These are phyloP conservation scores for Pristionchus mayeri DNA, from an alignment of 2,888 invertebrate genomes.

Conservation along the genomic window DNA sequence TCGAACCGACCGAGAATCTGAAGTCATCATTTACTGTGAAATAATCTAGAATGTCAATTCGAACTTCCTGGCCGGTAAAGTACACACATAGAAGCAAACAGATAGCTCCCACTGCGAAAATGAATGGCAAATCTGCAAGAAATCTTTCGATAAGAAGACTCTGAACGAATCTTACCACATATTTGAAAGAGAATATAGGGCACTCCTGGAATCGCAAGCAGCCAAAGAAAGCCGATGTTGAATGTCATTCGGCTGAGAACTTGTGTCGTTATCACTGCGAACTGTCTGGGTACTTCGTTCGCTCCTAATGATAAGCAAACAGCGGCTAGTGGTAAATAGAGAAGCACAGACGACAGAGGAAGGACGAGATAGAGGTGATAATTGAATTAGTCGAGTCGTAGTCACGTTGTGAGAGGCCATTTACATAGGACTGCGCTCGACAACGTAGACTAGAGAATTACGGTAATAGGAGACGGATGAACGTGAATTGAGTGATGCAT, in stretches of 20 bases:
- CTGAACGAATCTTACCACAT: not conserved
- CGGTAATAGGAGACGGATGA: too few species aligned
- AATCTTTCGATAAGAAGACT: not conserved
- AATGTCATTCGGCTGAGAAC: not conserved
- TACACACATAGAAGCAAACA: not conserved
- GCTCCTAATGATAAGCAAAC: not conserved
- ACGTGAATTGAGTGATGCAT: too few species aligned
- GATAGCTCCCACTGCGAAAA: not conserved
- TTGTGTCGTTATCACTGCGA: not conserved
- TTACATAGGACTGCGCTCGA: too few species aligned
- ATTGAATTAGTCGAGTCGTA: too few species aligned
- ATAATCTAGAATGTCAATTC: too few species aligned
- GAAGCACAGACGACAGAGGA: not conserved
- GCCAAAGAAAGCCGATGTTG: not conserved
- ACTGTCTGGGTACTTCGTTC: not conserved
- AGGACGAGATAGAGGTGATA: not conserved
- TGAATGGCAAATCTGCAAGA: not conserved
- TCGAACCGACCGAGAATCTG: not conserved
- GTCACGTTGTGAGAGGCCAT: too few species aligned
- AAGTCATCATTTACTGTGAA: not conserved
- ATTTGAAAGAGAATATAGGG: not conserved
- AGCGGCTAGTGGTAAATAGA: conserved; percentile 1
- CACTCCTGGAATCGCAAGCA: not conserved
- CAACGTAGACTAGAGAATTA: too few species aligned
- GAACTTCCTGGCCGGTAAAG: not conserved